Conservation (phyloP, 2,888 invertebrate species). For the Glyphotaelius pellucidus region DNA sequence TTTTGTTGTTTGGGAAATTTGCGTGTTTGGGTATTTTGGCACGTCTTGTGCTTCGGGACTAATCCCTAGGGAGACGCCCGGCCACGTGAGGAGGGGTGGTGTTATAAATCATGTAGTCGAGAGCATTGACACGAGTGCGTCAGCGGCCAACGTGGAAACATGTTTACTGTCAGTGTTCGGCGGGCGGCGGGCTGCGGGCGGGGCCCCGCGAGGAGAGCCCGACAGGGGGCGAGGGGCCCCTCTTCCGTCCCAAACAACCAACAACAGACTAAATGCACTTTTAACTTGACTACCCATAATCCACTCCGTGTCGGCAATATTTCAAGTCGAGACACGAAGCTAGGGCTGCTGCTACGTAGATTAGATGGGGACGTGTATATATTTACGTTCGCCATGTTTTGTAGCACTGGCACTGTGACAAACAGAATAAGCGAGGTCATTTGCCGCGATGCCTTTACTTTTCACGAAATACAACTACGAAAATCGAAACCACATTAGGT, state of each 20-base stretch:
- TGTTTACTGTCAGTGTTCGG: constrained; percentile 69
- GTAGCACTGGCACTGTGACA: not conserved
- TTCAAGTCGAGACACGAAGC: not conserved
- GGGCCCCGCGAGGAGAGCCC: constrained; percentile 67
- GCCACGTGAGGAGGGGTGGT: constrained; percentile 8
- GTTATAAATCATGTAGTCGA: constrained; percentile 29
- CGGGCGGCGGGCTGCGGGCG: constrained; percentile 72
- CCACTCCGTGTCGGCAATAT: too few relatives aligned
- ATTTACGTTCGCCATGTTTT: not conserved
- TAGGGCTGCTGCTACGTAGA: not conserved
- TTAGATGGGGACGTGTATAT: not conserved
- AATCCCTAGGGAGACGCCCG: not conserved
- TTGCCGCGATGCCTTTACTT: not conserved
- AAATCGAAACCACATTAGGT: not conserved
- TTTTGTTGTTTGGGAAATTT: not conserved
- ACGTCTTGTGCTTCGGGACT: not conserved
- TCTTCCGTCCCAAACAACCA: not conserved
- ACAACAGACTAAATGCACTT: too few relatives aligned
- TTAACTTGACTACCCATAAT: too few relatives aligned
- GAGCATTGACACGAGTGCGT: constrained; percentile 62
- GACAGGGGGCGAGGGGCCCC: not conserved
- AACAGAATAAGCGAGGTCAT: not conserved
- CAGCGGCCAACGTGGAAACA: constrained; percentile 60
- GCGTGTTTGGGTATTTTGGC: not conserved
- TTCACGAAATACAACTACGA: not conserved